Evolutionary conservation across 2,888 invertebrate genomes (phyloP).

Genomic region (Tenodera sinensis): DNA sequence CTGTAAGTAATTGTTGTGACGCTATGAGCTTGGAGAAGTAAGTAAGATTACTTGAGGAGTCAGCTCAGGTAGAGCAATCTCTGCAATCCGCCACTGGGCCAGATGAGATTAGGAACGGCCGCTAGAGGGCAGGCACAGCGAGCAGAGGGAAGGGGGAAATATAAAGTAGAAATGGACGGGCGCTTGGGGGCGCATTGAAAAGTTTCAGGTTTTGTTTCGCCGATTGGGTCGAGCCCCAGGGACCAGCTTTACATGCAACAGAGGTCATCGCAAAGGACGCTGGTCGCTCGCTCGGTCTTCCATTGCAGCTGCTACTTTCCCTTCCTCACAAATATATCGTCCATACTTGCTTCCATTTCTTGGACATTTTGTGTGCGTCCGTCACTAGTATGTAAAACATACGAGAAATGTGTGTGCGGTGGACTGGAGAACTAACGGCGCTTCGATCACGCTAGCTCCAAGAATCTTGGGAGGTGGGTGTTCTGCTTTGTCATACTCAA

Average conservation of each 20-base stretch:
- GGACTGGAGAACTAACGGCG: no score
- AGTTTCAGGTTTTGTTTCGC: constrained; percentile 10
- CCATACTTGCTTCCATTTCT: no score
- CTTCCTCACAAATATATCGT: background rate
- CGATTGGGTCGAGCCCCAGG: background rate
- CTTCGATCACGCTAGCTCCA: no score
- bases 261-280: background rate
- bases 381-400: no score
- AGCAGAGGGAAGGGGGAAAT: background rate
- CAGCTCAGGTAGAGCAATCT: background rate
- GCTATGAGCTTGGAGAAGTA: background rate
- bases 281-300: background rate
- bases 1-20: no score
- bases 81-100: background rate
- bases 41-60: background rate
- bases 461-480: no score
- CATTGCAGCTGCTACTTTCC: background rate
- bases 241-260: background rate
- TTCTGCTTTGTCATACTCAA: no score
- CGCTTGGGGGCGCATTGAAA: background rate
- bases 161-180: background rate
- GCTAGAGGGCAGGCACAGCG: background rate
- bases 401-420: no score
- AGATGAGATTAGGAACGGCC: background rate
- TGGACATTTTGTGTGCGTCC: no score